Percentiles rank a stretch among this genome's conserved stretches.
phyloP scores from a whole-genome alignment of 2,888 invertebrate genomes.

The Callosobruchus maculatus region DNA sequence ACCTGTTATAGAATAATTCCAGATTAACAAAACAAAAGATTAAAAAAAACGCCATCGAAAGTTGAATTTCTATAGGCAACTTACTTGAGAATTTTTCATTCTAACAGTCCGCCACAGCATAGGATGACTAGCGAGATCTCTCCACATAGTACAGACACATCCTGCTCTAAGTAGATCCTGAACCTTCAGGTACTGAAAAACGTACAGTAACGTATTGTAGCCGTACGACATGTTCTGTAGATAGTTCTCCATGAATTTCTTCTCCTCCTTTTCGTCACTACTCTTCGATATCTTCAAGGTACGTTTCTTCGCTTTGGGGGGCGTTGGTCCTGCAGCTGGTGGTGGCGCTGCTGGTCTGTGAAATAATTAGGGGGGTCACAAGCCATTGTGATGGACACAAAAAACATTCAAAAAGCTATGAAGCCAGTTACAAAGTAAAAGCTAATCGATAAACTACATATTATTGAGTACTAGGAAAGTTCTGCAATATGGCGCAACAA shows the following conservation, averaged over 20 bases:
- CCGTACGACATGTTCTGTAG: constrained; percentile 52
- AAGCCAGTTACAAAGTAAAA: constrained; percentile 20
- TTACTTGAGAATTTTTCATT: constrained; percentile 77
- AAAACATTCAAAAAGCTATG: neutral
- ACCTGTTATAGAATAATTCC: constrained; percentile 43
- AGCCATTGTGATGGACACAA: neutral
- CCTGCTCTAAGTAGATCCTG: constrained; percentile 75
- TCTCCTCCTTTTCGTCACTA: constrained; percentile 24
- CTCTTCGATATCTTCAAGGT: constrained; percentile 21
- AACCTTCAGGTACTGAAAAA: constrained; percentile 78
- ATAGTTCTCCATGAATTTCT: constrained; percentile 44
- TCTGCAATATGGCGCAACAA: too few species aligned
- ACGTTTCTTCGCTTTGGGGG: constrained; percentile 24
- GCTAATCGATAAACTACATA: too few species aligned
- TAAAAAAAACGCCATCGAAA: too few species aligned
- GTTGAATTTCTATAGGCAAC: too few species aligned
- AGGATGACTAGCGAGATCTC: constrained; percentile 66
- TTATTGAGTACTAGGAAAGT: too few species aligned
- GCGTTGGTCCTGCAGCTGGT: constrained; percentile 1
- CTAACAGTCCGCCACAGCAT: constrained; percentile 75
- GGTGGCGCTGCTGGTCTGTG: neutral
- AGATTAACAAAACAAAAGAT: too few species aligned
- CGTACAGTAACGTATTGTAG: constrained; percentile 56
- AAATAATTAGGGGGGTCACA: neutral
- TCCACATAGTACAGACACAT: constrained; percentile 75